Evolutionary conservation across 2,888 invertebrate species (phyloP).

Genomic region (Aplocera efformata): DNA sequence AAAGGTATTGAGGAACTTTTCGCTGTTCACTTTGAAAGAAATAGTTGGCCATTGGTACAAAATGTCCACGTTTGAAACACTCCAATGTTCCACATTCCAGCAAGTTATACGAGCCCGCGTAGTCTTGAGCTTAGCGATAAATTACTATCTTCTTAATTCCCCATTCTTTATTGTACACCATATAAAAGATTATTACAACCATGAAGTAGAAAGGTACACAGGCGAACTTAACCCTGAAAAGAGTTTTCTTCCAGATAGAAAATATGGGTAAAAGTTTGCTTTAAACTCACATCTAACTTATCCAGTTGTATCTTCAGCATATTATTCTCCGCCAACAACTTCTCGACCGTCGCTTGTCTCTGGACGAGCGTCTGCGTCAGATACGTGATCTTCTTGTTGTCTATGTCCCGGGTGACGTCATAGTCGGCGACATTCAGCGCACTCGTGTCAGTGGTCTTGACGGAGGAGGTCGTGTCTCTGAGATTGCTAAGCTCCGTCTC

Average conservation of each 20-base stretch:
- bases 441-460: slow-evolving; percentile 47
- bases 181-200: too few relatives aligned
- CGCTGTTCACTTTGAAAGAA: neutral
- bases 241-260: too few relatives aligned
- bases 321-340: slow-evolving; percentile 91
- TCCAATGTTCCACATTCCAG: too few relatives aligned
- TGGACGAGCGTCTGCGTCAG: slow-evolving; percentile 91
- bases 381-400: slow-evolving; percentile 70
- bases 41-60: neutral
- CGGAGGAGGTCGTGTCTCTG: slow-evolving; percentile 39
- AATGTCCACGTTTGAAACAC: too few relatives aligned
- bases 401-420: slow-evolving; percentile 51
- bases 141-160: too few relatives aligned
- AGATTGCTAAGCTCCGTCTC: slow-evolving; percentile 52
- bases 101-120: too few relatives aligned
- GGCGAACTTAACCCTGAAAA: too few relatives aligned
- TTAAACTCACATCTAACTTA: slow-evolving; percentile 84
- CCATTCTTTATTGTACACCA: too few relatives aligned
- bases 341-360: slow-evolving; percentile 92
- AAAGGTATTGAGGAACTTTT: neutral
- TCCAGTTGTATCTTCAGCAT: slow-evolving; percentile 91
- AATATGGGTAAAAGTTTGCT: too few relatives aligned
- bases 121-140: too few relatives aligned
- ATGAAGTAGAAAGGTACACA: too few relatives aligned
- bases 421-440: slow-evolving; percentile 69